Base-by-base conservation (phyloP, 2,113 vertebrate species). In the Alexandromys fortis region DNA sequence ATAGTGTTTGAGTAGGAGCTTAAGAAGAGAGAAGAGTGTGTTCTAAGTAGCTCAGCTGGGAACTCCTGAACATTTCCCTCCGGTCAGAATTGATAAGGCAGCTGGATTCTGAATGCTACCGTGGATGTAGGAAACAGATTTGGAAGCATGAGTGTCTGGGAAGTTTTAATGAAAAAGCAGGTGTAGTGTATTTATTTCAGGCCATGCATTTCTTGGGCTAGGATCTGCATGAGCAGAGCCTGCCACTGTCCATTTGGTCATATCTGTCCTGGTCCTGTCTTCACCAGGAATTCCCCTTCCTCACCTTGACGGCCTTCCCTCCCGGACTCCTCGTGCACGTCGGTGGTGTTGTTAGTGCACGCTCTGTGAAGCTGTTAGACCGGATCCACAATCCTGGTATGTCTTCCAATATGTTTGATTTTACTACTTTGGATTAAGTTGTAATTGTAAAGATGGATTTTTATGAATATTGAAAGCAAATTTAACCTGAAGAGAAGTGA, bases 311-410 rank as follows among this genome's bases (percentile, higher is more conserved):
- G 26, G 98, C 99, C 49, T 99, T 99, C 89, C 99, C 99, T 17
- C 97, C 99, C 52, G 99, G 99, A 61, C 99, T 99, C 96, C 99
- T 99, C 7, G 97, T 99, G 45, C 99, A 99, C 0, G 99, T 99
- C 0, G 99, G 99, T 2, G 99, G 99, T 4, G 99, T 99, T 76
- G 99, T 99, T 98, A 99, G 99, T 73, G 99, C 99, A 14, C 99
- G 99, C 7, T 99, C 99, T 0, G 99, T 99, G 97, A 99, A 99
- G 98, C 99, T 99, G 10, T 98, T 99, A 98, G 99, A 99, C 97
- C 99, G 99, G 78, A 99, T 99, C 95, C 99, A 99, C 98, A 99
- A 99, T 98, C 99, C 99, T 4, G 99, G 99, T 99, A 99, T 86
- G 99, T 98, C 79, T 61, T 83, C 75, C 75, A 2, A 24, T 58